Conservation (phyloP, 2,888 invertebrate species). For the Papilio demoleus region DNA sequence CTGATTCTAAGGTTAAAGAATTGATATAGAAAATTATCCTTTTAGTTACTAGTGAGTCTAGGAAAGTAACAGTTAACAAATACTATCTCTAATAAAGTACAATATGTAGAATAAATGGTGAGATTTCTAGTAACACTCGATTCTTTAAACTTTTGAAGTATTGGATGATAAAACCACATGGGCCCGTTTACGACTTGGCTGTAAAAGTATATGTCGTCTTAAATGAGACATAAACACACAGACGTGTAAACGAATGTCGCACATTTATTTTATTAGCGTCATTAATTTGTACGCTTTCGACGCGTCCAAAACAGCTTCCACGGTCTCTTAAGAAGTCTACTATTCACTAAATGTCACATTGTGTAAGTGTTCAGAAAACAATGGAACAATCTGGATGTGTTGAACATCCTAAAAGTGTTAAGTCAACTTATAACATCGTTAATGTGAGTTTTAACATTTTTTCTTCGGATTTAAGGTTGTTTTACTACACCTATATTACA, state of each 20-base stretch:
- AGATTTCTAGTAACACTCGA: conserved; percentile 41
- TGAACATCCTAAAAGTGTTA: too few relatives aligned
- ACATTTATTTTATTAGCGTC: conserved; percentile 80
- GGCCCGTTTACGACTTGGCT: conserved; percentile 72
- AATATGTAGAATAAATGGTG: too few relatives aligned
- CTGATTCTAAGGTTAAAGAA: neutral
- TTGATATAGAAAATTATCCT: too few relatives aligned
- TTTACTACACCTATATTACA: too few relatives aligned
- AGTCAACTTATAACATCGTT: too few relatives aligned
- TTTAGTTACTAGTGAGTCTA: too few relatives aligned
- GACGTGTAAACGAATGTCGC: conserved; percentile 82
- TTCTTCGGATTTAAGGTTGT: too few relatives aligned
- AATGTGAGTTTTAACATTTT: too few relatives aligned
- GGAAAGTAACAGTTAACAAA: too few relatives aligned
- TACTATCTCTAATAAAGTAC: too few relatives aligned
- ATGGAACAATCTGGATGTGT: too few relatives aligned
- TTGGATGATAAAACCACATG: conserved; percentile 72
- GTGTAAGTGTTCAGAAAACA: conserved; percentile 7
- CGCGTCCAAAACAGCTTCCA: conserved; percentile 59
- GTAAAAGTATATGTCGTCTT: conserved; percentile 81
- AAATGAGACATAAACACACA: conserved; percentile 82
- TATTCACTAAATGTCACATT: conserved; percentile 10
- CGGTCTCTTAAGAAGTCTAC: conserved; percentile 21
- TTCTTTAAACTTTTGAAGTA: conserved; percentile 54
- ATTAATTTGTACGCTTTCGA: conserved; percentile 78